phyloP scores from a whole-genome alignment of 1,140 invertebrate genomes.

The Holcopasites calliopsidis region DNA sequence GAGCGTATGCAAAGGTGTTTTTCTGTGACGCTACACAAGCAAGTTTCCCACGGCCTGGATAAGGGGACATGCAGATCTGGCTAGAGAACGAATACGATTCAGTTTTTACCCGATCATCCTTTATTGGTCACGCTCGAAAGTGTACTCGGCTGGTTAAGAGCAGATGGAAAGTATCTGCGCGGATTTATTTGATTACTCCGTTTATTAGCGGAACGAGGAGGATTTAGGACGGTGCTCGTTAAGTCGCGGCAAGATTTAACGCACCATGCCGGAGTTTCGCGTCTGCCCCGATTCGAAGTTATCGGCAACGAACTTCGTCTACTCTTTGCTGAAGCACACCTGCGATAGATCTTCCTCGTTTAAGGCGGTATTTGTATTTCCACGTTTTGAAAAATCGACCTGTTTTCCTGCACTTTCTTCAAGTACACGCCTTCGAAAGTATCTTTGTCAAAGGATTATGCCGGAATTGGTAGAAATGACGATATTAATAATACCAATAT shows the following conservation, averaged over 20 bases:
- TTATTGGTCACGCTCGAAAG: conserved; percentile 1
- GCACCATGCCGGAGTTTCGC: neutral
- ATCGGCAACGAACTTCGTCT: neutral
- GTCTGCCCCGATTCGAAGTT: neutral
- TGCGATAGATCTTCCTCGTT: too few species aligned
- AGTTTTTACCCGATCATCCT: neutral
- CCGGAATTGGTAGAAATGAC: too few species aligned
- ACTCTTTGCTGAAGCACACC: too few species aligned
- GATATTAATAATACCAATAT: too few species aligned
- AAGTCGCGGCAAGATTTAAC: neutral
- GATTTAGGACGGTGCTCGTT: conserved; percentile 4
- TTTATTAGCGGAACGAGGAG: neutral
- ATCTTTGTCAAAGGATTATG: too few species aligned
- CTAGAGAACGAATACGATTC: neutral
- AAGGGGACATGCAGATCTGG: neutral
- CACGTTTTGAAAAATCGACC: too few species aligned
- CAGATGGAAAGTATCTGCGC: neutral
- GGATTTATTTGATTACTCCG: conserved; percentile 4
- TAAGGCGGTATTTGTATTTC: too few species aligned
- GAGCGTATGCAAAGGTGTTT: neutral
- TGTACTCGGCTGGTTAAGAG: neutral
- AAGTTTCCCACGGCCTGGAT: conserved; percentile 16
- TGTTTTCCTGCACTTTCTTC: too few species aligned
- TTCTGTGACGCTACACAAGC: neutral
- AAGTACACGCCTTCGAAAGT: too few species aligned